These are phyloP conservation scores for Catotricha subobsoleta DNA, from an alignment of 2,888 invertebrate genomes.

Conservation along the genomic window DNA sequence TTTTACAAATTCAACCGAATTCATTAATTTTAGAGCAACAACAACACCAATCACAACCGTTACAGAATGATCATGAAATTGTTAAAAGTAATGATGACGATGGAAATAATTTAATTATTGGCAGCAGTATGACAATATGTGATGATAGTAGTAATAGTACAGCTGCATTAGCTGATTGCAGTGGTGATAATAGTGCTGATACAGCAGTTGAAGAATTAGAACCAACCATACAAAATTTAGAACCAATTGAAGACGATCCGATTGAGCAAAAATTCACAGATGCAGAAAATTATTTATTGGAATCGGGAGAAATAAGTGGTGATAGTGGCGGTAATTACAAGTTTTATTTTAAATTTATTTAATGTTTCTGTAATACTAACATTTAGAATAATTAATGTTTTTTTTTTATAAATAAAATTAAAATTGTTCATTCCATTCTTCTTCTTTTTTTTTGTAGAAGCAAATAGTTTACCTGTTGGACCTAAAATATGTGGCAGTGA, in stretches of 20 bases:
- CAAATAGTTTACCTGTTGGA: conserved; percentile 9
- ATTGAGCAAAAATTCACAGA: conserved; percentile 53
- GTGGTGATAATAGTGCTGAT: conserved; percentile 13
- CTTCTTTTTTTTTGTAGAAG: conserved; percentile 8
- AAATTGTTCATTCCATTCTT: background rate
- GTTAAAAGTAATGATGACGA: conserved; percentile 24
- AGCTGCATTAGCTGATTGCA: conserved; percentile 26
- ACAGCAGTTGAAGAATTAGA: conserved; percentile 14
- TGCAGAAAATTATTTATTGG: conserved; percentile 61
- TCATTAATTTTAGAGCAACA: conserved; percentile 11
- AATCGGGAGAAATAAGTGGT: conserved; percentile 38
- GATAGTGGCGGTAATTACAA: conserved; percentile 20
- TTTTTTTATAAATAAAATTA: background rate
- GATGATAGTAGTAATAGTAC: conserved; percentile 21
- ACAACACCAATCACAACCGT: too few relatives aligned
- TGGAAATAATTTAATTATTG: conserved; percentile 23
- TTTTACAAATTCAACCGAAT: conserved; percentile 13
- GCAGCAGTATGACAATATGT: conserved; percentile 13
- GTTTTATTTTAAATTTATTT: background rate
- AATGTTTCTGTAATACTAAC: background rate
- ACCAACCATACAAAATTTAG: conserved; percentile 14
- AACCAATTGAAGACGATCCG: conserved; percentile 31
- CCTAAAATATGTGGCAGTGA: conserved; percentile 15
- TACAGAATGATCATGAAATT: too few relatives aligned
- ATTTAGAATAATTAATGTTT: background rate